Evolutionary conservation across 2,888 invertebrate species (phyloP).

Genomic region (Drosophila merina): DNA sequence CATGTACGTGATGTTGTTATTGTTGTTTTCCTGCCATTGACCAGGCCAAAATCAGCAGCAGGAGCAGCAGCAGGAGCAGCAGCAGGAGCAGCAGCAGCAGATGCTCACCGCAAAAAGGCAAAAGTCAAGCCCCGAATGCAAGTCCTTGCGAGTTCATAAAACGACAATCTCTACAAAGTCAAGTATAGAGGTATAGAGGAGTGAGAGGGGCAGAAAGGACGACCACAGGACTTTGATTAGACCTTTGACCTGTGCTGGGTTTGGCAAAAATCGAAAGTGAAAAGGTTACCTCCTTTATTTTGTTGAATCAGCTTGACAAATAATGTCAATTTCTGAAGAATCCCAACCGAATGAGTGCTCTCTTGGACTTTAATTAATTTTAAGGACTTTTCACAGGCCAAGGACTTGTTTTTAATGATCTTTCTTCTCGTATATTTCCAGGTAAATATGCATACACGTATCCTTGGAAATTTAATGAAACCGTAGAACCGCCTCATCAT

Average conservation of each 20-base stretch:
- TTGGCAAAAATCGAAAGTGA: constrained; percentile 41
- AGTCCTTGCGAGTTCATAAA: constrained; percentile 70
- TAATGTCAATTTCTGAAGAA: no score
- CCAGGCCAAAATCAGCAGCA: constrained; percentile 47
- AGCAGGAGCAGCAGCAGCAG: constrained; percentile 30
- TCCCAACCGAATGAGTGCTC: not conserved
- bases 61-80: not conserved
- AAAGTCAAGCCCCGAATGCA: constrained; percentile 62
- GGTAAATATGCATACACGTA: constrained; percentile 18
- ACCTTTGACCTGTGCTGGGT: constrained; percentile 42
- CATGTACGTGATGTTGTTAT: constrained; percentile 30
- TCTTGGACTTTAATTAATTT: not conserved
- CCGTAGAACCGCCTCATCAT: constrained; percentile 24
- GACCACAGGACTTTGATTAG: constrained; percentile 48
- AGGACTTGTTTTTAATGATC: not conserved
- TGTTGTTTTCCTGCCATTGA: constrained; percentile 50
- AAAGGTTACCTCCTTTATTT: constrained; percentile 23
- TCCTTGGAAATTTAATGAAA: constrained; percentile 20
- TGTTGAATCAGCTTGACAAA: constrained; percentile 10
- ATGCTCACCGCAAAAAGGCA: constrained; percentile 75
- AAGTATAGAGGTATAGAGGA: not conserved
- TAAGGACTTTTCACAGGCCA: not conserved
- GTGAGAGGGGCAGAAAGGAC: not conserved
- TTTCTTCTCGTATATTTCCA: constrained; percentile 10
- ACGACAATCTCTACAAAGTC: constrained; percentile 51